Base-by-base conservation (phyloP, 2,888 invertebrate species). In the Drosophila barbarae region DNA sequence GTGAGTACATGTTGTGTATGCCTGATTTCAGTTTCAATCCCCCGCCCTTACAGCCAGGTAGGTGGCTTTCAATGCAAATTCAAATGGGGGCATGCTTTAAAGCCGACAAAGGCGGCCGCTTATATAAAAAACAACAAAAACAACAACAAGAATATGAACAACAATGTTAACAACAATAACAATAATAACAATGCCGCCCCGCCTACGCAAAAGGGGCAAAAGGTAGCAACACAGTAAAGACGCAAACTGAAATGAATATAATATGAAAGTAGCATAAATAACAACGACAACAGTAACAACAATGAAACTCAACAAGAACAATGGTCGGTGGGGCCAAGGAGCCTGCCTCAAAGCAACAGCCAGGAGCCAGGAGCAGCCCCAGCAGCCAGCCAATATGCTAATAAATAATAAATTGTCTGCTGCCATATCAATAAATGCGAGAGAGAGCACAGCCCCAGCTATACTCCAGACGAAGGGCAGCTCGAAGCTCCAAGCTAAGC, bases 251-350 rank as follows among this genome's bases (percentile, higher is more conserved):
- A 73, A 84, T 81, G 81, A 81, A 77, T 73, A 74, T 72, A 72
- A 72, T 77, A 81, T 81, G 77, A 76, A 82, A 79, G 85, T 71
- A 80, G 77, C 83, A 80, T 79, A 84, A 80, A 79, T 76, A 80
- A 84, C 58, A 72, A 69, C 58, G 73, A 84, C 58, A 72, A 67
- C 58, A 75, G 55, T 26, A 70, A 52, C 60, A 64, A 65, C 44
- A 72, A 68, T 50, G 71, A 70, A 44, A 79, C 59, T 42, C 26
- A 55, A 41, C 30, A 65, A 64, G 35, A 68, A 64, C 58, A 68
- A 58, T 68, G 56, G 38, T 21, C 34, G 23, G 2, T 5, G 23
- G 23, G 34, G 44, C 59, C 47, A 47, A 41, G 34, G n/a, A 55
- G 15, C 44, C 36, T n/a, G 61, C 53, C 57, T 52, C 52, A 69